Conservation (phyloP, 2,888 invertebrate species). For the Phlogophora meticulosa region DNA sequence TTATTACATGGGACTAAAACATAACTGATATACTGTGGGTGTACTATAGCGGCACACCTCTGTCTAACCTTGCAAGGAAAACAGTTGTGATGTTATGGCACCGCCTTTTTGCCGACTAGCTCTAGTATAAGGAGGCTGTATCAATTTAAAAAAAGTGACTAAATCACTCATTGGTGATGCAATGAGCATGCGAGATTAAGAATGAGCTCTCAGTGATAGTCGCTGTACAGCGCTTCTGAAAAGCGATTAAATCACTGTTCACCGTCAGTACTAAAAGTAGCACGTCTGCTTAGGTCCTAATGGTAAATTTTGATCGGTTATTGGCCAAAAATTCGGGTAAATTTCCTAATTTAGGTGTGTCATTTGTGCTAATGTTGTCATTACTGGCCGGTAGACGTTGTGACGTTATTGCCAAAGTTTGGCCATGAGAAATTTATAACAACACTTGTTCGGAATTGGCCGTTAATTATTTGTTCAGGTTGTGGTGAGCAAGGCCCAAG, state of each 20-base stretch:
- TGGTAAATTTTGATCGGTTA: slow-evolving; percentile 78
- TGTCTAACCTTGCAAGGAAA: no score
- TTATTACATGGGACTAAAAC: no score
- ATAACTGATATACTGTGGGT: no score
- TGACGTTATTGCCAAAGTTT: slow-evolving; percentile 64
- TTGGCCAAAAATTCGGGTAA: slow-evolving; percentile 76
- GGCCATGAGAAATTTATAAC: slow-evolving; percentile 60
- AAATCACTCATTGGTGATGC: background rate
- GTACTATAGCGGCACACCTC: no score
- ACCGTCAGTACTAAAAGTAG: background rate
- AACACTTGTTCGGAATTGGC: slow-evolving; percentile 57
- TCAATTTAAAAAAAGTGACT: background rate
- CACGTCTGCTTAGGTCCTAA: slow-evolving; percentile 1
- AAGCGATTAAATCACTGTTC: background rate
- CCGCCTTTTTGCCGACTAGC: no score
- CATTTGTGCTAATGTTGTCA: slow-evolving; percentile 81
- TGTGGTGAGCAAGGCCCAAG: background rate
- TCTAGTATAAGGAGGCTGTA: no score
- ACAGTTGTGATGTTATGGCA: no score
- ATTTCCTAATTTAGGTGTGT: slow-evolving; percentile 80
- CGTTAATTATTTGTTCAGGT: slow-evolving; percentile 55
- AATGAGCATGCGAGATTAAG: no score
- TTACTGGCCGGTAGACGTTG: slow-evolving; percentile 70
- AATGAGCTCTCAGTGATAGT: background rate
- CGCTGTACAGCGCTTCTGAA: background rate